Conservation (phyloP, 2,113 vertebrate species). For the Pachypanchax playfairii region DNA sequence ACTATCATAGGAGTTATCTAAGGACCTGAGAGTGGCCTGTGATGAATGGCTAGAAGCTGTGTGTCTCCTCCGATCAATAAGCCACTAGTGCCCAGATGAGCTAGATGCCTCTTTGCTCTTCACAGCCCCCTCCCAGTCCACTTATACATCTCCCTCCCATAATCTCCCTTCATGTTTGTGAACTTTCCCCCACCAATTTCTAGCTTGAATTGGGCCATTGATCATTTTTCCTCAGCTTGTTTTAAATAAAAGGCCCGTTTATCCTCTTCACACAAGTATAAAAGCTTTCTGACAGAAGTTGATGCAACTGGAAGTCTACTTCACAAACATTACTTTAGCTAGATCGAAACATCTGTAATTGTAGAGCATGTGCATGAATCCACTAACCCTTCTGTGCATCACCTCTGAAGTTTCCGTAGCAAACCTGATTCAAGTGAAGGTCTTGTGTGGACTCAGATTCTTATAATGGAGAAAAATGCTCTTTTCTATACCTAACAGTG, state of each 20-base stretch:
- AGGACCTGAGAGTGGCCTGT: constrained; percentile 77
- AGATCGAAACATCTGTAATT: constrained; percentile 74
- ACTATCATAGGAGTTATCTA: constrained; percentile 79
- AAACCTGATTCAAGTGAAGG: constrained; percentile 48
- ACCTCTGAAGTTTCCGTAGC: constrained; percentile 56
- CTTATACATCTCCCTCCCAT: constrained; percentile 62
- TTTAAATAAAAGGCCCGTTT: constrained; percentile 74
- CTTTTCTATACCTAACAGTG: constrained; percentile 25
- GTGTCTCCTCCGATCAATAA: constrained; percentile 81
- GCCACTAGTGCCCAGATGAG: constrained; percentile 79
- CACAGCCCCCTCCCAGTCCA: constrained; percentile 18
- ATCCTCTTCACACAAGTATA: constrained; percentile 60
- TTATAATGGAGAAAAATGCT: constrained; percentile 43
- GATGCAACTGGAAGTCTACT: constrained; percentile 50
- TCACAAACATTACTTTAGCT: constrained; percentile 68
- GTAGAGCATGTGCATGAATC: constrained; percentile 48
- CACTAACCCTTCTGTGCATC: constrained; percentile 21
- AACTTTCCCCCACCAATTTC: constrained; percentile 72
- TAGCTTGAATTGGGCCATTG: constrained; percentile 65
- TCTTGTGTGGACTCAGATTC: constrained; percentile 52
- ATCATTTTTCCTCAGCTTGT: constrained; percentile 71
- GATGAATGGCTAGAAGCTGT: constrained; percentile 79
- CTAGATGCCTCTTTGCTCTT: constrained; percentile 55
- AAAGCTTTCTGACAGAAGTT: constrained; percentile 60
- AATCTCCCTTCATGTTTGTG: constrained; percentile 68